Percentiles rank a stretch among this genome's conserved stretches.
phyloP scores from a whole-genome alignment of 2,113 vertebrate species.

The Pteropus alecto region DNA sequence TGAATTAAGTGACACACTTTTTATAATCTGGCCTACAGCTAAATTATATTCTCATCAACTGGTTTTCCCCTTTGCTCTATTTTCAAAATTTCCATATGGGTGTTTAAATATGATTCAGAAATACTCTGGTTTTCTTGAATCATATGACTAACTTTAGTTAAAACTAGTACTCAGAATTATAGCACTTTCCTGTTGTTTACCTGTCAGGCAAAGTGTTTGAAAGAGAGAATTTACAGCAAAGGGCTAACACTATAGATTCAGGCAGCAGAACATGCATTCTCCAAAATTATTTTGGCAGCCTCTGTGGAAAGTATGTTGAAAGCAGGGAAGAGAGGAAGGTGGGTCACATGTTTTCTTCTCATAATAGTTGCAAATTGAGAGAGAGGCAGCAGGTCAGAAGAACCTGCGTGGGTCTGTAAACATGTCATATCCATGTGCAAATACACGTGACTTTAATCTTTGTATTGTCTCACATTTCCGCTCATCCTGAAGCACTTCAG shows the following conservation, averaged over 20 bases:
- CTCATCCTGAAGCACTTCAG: neutral
- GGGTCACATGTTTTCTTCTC: neutral
- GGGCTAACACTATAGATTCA: neutral
- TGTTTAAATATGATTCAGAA: conserved; percentile 41
- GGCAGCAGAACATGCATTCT: neutral
- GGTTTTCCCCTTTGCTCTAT: conserved; percentile 35
- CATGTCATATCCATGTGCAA: neutral
- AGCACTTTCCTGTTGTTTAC: conserved; percentile 27
- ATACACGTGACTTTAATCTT: neutral
- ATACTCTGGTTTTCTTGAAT: neutral
- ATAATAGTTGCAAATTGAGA: neutral
- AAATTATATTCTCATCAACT: conserved; percentile 14
- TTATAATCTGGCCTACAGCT: conserved; percentile 17
- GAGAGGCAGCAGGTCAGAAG: neutral
- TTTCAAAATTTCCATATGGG: conserved; percentile 32
- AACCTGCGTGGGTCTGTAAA: neutral
- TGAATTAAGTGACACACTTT: neutral
- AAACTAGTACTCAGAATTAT: conserved; percentile 29
- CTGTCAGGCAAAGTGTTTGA: conserved; percentile 42
- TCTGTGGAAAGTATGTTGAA: conserved; percentile 27
- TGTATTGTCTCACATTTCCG: neutral
- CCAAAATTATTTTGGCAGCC: conserved; percentile 47
- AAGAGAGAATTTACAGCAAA: conserved; percentile 22
- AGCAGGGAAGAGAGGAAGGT: neutral
- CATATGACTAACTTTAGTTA: conserved; percentile 38